Conservation (phyloP, 2,113 vertebrate genomes). For the Petrocephalus zakoni region DNA sequence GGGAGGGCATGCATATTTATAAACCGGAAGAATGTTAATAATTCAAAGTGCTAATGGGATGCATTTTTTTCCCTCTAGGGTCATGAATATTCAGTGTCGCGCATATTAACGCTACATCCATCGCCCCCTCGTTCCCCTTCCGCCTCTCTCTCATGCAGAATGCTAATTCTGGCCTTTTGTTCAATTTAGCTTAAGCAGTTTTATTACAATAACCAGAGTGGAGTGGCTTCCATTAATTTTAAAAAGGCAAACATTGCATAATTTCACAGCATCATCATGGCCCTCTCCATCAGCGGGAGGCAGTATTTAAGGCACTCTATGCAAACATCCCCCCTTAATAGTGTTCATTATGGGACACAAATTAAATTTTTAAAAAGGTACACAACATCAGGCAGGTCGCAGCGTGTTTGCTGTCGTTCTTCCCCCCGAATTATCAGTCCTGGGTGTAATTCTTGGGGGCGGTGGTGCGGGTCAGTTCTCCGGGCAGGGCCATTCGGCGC, state of each 20-base stretch:
- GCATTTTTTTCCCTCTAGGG: constrained; percentile 46
- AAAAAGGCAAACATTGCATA: constrained; percentile 39
- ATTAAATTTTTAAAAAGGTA: constrained; percentile 15
- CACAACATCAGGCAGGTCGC: background rate
- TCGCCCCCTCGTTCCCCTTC: constrained; percentile 37
- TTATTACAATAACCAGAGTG: constrained; percentile 35
- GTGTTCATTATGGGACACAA: constrained; percentile 16
- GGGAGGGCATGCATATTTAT: constrained; percentile 56
- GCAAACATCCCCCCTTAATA: constrained; percentile 26
- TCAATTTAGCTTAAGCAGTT: constrained; percentile 37
- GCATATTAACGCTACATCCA: constrained; percentile 42
- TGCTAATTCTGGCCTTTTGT: constrained; percentile 54
- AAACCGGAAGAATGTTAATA: constrained; percentile 60
- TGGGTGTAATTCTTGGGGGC: background rate
- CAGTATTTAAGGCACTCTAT: constrained; percentile 23
- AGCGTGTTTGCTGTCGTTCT: background rate
- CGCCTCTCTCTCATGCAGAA: constrained; percentile 24
- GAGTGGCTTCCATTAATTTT: constrained; percentile 41
- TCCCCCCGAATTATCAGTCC: background rate
- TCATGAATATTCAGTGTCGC: constrained; percentile 63
- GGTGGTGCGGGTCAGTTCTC: background rate
- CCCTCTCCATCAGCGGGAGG: constrained; percentile 25
- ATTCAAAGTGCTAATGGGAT: constrained; percentile 66
- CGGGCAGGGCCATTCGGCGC: background rate
- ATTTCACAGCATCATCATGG: constrained; percentile 32